Base-by-base conservation (phyloP, 2,113 vertebrate species). In the Indicator indicator region DNA sequence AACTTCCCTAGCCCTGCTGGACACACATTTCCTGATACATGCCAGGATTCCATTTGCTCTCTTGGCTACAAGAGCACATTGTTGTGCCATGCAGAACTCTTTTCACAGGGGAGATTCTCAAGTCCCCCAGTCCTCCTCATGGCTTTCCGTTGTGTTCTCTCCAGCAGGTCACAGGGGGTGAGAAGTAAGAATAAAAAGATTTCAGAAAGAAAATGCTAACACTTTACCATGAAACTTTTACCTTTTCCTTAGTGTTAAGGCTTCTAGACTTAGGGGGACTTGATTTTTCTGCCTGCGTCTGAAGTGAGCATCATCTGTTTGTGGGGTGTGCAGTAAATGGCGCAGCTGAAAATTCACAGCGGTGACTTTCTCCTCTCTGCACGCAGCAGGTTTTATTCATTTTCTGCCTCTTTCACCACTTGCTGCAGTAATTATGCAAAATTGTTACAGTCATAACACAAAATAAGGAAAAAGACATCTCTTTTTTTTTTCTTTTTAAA, bases 341-440 rank as follows among this genome's bases (percentile, higher is more conserved):
- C 50, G 59, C 42, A 72, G 60, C 7, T 58, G 73, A 97, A 86
- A 89, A 94, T 64, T 94, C 72, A 85, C 36, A 84, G 58, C 73
- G 83, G 44, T 63, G 42, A 48, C 65, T 96, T 95, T 77, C 89
- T 90, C 40, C n/a, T 87, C 50, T 52, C 19, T 92, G 72, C 65
- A 92, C 21, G 78, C 0, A 2, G 32, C 59, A 88, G 74, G 56
- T 95, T 93, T 82, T 91, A 83, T 93, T 92, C 54, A 67, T 93
- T 95, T 95, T 89, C 58, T 94, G 50, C 40, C 30, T 91, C 42
- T 94, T 89, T 87, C 68, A 85, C 54, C 79, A 79, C 46, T 95
- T 92, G 21, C 72, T 96, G 71, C 87, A 94, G 62, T 46, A 50
- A 82, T 95, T 96, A 92, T 52, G 33, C 48, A 86, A 82, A 96